Percentiles rank a stretch among this genome's conserved stretches.
Conservation (phyloP, 2,113 vertebrate genomes). For the Candoia aspera region DNA sequence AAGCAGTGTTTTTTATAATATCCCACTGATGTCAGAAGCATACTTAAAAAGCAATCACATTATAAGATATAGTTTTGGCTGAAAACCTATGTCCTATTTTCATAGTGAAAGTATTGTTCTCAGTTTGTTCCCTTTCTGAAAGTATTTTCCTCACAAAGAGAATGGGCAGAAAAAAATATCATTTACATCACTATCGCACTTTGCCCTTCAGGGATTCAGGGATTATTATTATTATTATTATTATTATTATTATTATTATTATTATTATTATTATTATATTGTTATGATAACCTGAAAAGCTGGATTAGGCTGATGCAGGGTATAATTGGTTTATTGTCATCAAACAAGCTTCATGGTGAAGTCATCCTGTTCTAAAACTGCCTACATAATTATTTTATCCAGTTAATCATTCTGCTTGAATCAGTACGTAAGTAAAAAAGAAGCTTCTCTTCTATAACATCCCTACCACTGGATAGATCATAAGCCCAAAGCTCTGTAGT, state of each 20-base stretch:
- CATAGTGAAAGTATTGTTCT: background rate
- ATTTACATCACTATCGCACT: background rate
- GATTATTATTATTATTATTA: background rate
- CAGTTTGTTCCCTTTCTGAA: background rate
- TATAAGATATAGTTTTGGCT: background rate
- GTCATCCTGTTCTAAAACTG: background rate
- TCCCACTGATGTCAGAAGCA: background rate
- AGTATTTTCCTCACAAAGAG: background rate
- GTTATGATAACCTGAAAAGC: background rate
- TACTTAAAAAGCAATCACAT: slow-evolving; percentile 23
- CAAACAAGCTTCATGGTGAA: background rate
- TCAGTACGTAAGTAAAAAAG: background rate
- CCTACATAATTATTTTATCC: background rate
- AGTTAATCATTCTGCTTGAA: background rate
- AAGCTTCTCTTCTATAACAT: background rate
- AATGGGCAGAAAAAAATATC: background rate
- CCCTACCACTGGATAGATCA: background rate
- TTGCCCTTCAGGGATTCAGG: background rate
- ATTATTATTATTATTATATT: background rate
- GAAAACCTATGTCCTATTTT: background rate
- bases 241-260: background rate
- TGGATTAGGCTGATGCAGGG: background rate
- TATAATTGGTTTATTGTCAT: background rate
- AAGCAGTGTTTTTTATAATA: background rate
- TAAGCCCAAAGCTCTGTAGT: background rate